Base-by-base conservation (phyloP, 2,113 vertebrate species). In the Stomatorhinus ivindoensis region DNA sequence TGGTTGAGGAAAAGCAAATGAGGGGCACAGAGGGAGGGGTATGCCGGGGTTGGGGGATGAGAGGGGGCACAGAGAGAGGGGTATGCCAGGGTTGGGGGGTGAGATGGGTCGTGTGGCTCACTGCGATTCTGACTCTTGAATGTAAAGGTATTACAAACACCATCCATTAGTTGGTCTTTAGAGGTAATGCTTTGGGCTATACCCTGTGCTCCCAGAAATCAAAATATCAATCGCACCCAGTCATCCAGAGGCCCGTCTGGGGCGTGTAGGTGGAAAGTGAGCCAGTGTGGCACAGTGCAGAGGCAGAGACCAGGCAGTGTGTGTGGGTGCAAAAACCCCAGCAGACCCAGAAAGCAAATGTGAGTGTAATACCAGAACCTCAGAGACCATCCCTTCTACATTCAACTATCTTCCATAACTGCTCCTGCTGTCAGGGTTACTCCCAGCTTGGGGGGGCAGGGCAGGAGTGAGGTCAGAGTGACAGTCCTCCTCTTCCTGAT, bases 21-120 rank as follows among this genome's bases (percentile, higher is more conserved):
- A 92, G 92, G 89, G 91, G 89, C 47, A 92, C 87, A 89, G 83
- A 89, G 91, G 27, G 69, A 58, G 48, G 46, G 46, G 27, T 19
- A 15, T 31, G 58, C 24, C 15, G 9, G 6, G 21, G 9, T 35
- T 17, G 24, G 50, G 88, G 31, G 6, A 1, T 39, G 0, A 8
- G 27, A 15, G 1, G 13, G 24, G 10, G 58, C 10, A 65, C 80
- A 47, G 10, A 44, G 46, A 0, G 48, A 11, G 73, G 31, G 11
- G n/a, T 24, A 27, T 24, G 21, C 19, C 4, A 0, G 6, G 27
- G 50, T 13, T 55, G 0, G 24, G 10, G 19, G 19, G 47, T 85
- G 89, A 86, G 86, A 47, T 8, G 88, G 76, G n/a, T n/a, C n/a
- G n/a, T n/a, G n/a, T n/a, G n/a, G 17, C 4, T 80, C 31, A 76